Evolutionary conservation across 2,888 invertebrate genomes (phyloP).

Genomic region (Hartigia nigra): DNA sequence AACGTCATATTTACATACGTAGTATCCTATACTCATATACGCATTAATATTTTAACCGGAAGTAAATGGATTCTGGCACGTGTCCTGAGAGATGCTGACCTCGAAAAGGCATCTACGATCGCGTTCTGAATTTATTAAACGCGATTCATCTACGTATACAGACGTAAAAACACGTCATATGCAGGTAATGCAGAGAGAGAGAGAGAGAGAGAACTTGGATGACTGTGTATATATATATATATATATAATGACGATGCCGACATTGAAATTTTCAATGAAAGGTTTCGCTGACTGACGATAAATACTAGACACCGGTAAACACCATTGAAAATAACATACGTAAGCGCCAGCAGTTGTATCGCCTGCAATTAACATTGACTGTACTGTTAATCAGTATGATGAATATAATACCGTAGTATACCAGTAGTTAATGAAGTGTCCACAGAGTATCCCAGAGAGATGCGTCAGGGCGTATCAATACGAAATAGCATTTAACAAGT

Average conservation of each 20-base stretch:
- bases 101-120: neutral
- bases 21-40: too few species aligned
- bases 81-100: neutral
- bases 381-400: neutral
- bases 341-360: neutral
- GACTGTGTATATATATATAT: neutral
- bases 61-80: neutral
- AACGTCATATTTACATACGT: too few species aligned
- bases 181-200: neutral
- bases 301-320: neutral
- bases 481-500: neutral
- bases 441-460: neutral
- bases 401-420: neutral
- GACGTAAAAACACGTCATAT: neutral
- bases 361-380: neutral
- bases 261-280: constrained; percentile 38
- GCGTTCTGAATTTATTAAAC: neutral
- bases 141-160: neutral
- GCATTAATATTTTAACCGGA: too few species aligned
- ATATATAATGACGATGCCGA: constrained; percentile 17
- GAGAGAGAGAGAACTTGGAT: too few species aligned
- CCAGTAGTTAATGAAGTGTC: neutral
- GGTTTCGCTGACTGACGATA: constrained; percentile 35
- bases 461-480: neutral
- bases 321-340: neutral